Base-by-base conservation (phyloP, 2,113 vertebrate genomes). In the Nothobranchius kuhntae region DNA sequence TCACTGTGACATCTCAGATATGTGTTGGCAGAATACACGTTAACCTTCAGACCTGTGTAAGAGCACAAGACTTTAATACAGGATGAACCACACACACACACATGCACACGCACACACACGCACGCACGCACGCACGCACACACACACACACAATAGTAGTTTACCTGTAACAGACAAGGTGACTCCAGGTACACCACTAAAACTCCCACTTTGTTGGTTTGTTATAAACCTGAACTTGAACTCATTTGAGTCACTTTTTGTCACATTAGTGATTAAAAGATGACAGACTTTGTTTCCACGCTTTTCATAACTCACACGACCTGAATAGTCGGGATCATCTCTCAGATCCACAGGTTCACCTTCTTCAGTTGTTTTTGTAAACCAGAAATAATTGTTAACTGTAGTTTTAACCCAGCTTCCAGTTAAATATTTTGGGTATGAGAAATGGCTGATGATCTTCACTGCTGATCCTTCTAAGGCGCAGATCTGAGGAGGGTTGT, bases 141-240 rank as follows among this genome's bases (percentile, higher is more conserved):
- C 5, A 21, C 2, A 13, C 1, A 62, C 21, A 42, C 0, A 9
- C 15, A 42, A 11, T 9, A 13, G 3, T 40, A 21, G 5, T 14
- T 53, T 61, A 61, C 59, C 59, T 61, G 14, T 61, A 13, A 61
- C 46, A 17, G 13, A 46, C 64, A 81, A 11, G 53, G 44, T 6
- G 26, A 78, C 76, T 65, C 76, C 76, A 26, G 54, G 61, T 61
- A 0, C 1, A 0, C 70, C 70, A 1, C 4, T 24, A 30, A 6
- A 61, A 15, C 8, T 51, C 3, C 70, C 65, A 3, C 0, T 0
- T 7, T 0, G 0, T 1, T 40, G 17, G 40, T 71, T 58, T 69
- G 59, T 68, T 35, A 0, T 0, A 7, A 80, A 77, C 0, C 47
- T 68, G 66, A 80, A 74, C 53, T 45, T 66, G 60, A 80, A 82